Evolutionary conservation across 2,113 vertebrate species (phyloP).

Genomic region (Chionomys nivalis): DNA sequence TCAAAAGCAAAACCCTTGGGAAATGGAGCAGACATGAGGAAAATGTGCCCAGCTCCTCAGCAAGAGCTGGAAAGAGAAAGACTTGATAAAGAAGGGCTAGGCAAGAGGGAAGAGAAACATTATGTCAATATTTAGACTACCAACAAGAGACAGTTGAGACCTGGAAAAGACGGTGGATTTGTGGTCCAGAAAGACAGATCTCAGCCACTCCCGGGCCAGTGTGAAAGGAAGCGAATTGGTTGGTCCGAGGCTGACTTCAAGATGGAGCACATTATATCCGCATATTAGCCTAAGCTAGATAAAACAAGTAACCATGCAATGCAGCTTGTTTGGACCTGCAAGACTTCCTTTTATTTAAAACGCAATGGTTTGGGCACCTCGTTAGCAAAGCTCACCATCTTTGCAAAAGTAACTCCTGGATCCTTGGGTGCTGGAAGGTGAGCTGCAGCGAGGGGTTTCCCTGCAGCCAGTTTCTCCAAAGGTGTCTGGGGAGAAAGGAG

Average conservation of each 20-base stretch:
- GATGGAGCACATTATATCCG: background rate
- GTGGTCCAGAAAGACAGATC: slow-evolving; percentile 62
- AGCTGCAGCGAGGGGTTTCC: background rate
- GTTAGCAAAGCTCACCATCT: background rate
- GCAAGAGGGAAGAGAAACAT: slow-evolving; percentile 67
- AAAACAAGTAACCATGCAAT: background rate
- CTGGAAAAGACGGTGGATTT: slow-evolving; percentile 65
- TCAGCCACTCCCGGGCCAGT: background rate
- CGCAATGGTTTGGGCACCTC: background rate
- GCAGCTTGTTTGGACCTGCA: background rate
- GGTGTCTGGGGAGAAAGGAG: background rate
- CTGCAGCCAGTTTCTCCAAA: background rate
- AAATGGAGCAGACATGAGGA: slow-evolving; percentile 6
- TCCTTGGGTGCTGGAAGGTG: background rate
- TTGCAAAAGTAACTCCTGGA: background rate
- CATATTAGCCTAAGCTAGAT: background rate
- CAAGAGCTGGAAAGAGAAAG: slow-evolving; percentile 50
- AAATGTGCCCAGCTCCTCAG: slow-evolving; percentile 52
- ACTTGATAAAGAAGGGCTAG: slow-evolving; percentile 68
- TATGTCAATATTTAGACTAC: slow-evolving; percentile 82
- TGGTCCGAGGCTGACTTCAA: background rate
- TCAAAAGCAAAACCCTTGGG: slow-evolving; percentile 34
- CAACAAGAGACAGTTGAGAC: slow-evolving; percentile 70
- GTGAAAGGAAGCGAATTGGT: background rate
- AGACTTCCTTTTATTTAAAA: background rate